Conservation (phyloP, 2,888 invertebrate genomes). For the Salticus scenicus region DNA sequence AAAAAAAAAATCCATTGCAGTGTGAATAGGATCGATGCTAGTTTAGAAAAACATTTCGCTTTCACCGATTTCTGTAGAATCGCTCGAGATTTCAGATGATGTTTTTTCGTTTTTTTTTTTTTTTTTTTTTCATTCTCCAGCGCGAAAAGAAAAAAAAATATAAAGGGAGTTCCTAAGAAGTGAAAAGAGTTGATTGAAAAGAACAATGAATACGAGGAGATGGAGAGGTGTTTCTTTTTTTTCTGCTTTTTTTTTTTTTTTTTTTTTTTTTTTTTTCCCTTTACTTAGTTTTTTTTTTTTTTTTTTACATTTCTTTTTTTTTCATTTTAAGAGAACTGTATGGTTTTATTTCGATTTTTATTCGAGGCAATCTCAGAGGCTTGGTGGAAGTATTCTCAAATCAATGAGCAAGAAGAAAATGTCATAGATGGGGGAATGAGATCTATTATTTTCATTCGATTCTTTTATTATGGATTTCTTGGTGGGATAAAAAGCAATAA, state of each 20-base stretch:
- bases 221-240: not conserved
- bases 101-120: constrained; percentile 14
- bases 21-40: constrained; percentile 59
- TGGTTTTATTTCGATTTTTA: constrained; percentile 6
- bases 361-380: not conserved
- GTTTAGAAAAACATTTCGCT: constrained; percentile 67
- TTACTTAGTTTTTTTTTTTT: too few relatives aligned
- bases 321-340: not conserved
- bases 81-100: constrained; percentile 58
- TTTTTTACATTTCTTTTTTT: too few relatives aligned
- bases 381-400: not conserved
- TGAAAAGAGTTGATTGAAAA: constrained; percentile 15
- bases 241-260: too few relatives aligned
- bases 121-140: constrained; percentile 1
- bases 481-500: not conserved
- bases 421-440: constrained; percentile 5
- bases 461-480: not conserved
- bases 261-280: too few relatives aligned
- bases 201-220: constrained; percentile 12
- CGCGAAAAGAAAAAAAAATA: not conserved
- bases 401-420: constrained; percentile 14
- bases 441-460: constrained; percentile 8
- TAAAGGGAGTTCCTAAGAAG: not conserved
- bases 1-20: constrained; percentile 51
- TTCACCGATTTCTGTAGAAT: constrained; percentile 44